Evolutionary conservation across 2,888 invertebrate genomes (phyloP).

Genomic region (Tachina lurida): DNA sequence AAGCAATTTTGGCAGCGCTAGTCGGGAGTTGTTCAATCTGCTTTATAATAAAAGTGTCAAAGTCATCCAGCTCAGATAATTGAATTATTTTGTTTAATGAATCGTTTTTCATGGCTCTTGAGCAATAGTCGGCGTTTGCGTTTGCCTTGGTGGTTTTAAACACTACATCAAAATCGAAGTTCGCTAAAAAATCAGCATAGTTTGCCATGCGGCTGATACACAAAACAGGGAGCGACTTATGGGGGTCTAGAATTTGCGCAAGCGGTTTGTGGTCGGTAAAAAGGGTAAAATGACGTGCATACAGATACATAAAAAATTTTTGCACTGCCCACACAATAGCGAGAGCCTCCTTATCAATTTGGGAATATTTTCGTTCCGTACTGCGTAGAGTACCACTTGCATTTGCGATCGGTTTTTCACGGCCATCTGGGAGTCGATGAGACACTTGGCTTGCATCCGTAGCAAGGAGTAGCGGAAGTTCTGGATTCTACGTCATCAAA

Average conservation of each 20-base stretch:
- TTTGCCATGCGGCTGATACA: constrained; percentile 50
- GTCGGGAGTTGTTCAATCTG: too few species aligned
- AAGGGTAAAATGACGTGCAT: constrained; percentile 29
- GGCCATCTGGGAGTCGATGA: constrained; percentile 19
- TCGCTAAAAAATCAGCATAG: too few species aligned
- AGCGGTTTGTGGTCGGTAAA: constrained; percentile 43
- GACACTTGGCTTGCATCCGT: constrained; percentile 40
- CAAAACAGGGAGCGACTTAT: constrained; percentile 1
- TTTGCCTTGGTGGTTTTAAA: too few species aligned
- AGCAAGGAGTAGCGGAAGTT: constrained; percentile 33
- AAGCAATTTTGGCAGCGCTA: too few species aligned
- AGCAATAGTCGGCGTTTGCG: too few species aligned
- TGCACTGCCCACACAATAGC: constrained; percentile 34
- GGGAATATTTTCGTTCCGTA: constrained; percentile 13
- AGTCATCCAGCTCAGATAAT: too few species aligned
- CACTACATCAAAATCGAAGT: too few species aligned
- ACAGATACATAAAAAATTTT: constrained; percentile 35
- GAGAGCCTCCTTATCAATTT: constrained; percentile 36
- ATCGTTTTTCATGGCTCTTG: too few species aligned
- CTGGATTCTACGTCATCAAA: constrained; percentile 20
- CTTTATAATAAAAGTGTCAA: too few species aligned
- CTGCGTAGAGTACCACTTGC: neutral
- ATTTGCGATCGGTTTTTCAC: constrained; percentile 39
- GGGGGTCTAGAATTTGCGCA: constrained; percentile 7
- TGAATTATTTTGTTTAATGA: too few species aligned